A percentile compares a stretch with the other conserved stretches of the same genome.
phyloP scores from a whole-genome alignment of 2,888 invertebrate species.

The Archaeoteleia sp. region DNA sequence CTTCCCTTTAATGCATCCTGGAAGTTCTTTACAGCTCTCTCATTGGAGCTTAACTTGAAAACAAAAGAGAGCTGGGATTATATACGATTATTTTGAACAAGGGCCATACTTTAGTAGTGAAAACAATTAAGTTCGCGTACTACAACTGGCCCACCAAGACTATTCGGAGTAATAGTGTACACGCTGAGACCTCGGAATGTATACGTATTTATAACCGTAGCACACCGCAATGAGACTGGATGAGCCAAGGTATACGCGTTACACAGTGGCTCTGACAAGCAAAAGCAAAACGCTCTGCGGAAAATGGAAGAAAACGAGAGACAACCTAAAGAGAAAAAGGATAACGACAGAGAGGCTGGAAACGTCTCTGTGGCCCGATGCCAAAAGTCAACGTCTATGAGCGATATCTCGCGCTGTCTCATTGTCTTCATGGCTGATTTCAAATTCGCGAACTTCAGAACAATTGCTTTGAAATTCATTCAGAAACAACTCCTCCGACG shows the following conservation, averaged over 20 bases:
- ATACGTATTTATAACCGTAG: constrained; percentile 56
- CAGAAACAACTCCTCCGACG: not conserved
- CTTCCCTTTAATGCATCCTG: too few species aligned
- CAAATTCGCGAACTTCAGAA: constrained; percentile 16
- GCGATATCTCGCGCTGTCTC: constrained; percentile 25
- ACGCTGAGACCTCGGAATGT: constrained; percentile 21
- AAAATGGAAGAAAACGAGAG: constrained; percentile 40
- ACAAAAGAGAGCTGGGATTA: too few species aligned
- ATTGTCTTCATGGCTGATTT: constrained; percentile 26
- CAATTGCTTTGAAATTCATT: constrained; percentile 23
- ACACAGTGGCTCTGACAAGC: constrained; percentile 18
- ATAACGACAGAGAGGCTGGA: constrained; percentile 27
- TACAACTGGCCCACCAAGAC: too few species aligned
- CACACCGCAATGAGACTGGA: constrained; percentile 54
- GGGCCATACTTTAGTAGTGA: not conserved
- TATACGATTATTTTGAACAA: too few species aligned
- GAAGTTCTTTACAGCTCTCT: too few species aligned
- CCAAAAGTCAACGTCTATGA: constrained; percentile 46
- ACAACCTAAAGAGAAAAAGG: constrained; percentile 31
- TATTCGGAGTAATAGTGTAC: not conserved
- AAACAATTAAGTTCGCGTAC: constrained; percentile 22
- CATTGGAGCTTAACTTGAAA: too few species aligned
- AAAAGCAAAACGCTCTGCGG: constrained; percentile 35
- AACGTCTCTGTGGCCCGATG: constrained; percentile 41
- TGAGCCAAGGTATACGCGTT: constrained; percentile 52